phyloP scores from a whole-genome alignment of 2,113 vertebrate species.

The Rhipidura dahli region DNA sequence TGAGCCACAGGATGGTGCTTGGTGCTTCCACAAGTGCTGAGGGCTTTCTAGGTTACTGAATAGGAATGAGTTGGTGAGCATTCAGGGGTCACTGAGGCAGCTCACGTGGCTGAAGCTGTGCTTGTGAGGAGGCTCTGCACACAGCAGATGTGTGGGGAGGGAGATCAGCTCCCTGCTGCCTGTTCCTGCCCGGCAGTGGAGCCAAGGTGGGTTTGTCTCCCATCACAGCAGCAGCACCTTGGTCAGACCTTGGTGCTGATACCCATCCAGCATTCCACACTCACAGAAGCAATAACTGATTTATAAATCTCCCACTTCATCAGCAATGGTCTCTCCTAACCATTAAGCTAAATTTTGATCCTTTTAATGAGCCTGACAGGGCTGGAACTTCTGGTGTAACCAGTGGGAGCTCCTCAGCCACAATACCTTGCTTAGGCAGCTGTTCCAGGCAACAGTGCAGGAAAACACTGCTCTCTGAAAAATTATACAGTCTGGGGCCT shows the following conservation, averaged over 20 bases:
- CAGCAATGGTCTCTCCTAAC: neutral
- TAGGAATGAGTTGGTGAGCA: neutral
- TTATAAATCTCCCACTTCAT: neutral
- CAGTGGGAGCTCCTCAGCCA: neutral
- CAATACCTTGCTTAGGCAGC: neutral
- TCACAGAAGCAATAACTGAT: neutral
- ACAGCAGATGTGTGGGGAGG: neutral
- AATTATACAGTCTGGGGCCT: neutral
- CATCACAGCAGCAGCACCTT: rapidly evolving
- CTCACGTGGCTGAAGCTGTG: rapidly evolving
- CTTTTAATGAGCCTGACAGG: neutral
- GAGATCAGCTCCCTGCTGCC: neutral
- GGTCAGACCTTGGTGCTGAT: neutral
- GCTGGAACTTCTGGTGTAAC: neutral
- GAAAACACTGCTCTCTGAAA: neutral
- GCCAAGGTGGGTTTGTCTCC: neutral
- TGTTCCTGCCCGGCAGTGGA: neutral
- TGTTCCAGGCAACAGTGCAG: neutral
- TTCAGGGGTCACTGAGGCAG: neutral
- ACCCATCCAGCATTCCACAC: neutral
- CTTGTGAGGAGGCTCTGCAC: neutral
- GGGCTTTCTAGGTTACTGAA: neutral
- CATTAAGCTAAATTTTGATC: neutral
- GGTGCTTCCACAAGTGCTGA: neutral
- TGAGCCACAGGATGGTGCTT: neutral